Percentiles rank a stretch among this genome's conserved stretches.
These are phyloP conservation scores for Pyrrhia umbra DNA, from an alignment of 2,888 invertebrate genomes.

Conservation along the genomic window DNA sequence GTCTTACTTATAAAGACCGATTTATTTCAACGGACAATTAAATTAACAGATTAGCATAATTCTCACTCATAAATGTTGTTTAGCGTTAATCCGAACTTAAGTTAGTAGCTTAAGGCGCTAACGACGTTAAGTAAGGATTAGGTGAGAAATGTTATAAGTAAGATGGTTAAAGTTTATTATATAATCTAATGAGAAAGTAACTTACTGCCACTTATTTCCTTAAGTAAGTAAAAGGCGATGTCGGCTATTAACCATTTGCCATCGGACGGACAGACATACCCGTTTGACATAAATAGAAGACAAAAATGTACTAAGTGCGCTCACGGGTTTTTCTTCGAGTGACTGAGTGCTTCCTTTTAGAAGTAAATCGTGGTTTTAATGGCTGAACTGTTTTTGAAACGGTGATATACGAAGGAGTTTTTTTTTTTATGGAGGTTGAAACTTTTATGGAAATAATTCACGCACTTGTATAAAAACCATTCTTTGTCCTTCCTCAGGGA, in stretches of 20 bases:
- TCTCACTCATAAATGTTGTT: too few species aligned
- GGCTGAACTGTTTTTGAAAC: conserved; percentile 24
- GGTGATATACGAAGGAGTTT: neutral
- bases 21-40: too few species aligned
- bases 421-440: conserved; percentile 2
- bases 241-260: conserved; percentile 32
- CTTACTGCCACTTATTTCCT: conserved; percentile 6
- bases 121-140: too few species aligned
- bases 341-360: conserved; percentile 36
- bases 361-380: conserved; percentile 25
- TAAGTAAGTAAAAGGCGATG: conserved; percentile 11
- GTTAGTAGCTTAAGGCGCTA: too few species aligned
- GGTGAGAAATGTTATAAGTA: too few species aligned
- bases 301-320: conserved; percentile 41
- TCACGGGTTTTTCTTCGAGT: conserved; percentile 20
- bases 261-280: neutral
- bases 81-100: too few species aligned
- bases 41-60: too few species aligned
- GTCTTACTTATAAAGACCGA: too few species aligned
- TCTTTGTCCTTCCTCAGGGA: too few species aligned
- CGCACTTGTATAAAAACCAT: too few species aligned
- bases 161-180: too few species aligned
- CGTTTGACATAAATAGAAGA: conserved; percentile 21
- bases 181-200: neutral
- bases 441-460: neutral